These are phyloP conservation scores for Emmelina monodactyla DNA, from an alignment of 2,888 invertebrate genomes.

Conservation along the genomic window DNA sequence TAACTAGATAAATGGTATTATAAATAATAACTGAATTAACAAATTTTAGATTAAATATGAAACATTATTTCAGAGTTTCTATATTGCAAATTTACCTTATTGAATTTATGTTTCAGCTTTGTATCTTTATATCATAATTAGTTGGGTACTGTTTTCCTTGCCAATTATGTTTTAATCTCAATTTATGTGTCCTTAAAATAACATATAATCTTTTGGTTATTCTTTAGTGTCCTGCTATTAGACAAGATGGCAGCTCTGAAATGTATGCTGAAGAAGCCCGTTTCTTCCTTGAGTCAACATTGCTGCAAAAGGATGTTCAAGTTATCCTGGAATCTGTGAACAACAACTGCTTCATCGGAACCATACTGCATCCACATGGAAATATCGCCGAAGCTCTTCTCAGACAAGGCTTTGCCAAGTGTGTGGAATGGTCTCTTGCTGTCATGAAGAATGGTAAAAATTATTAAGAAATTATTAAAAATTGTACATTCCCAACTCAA, in stretches of 20 bases:
- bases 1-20: too few relatives aligned
- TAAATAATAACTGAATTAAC: too few relatives aligned
- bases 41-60: too few relatives aligned
- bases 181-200: too few relatives aligned
- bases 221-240: constrained; percentile 78
- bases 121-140: too few relatives aligned
- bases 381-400: constrained; percentile 95
- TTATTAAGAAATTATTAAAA: not conserved
- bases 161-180: too few relatives aligned
- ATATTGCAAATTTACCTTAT: too few relatives aligned
- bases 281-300: constrained; percentile 89
- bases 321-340: constrained; percentile 91
- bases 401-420: constrained; percentile 90
- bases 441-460: constrained; percentile 52
- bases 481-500: not conserved
- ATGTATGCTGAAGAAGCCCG: constrained; percentile 87
- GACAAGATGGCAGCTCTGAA: constrained; percentile 76
- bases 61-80: too few relatives aligned
- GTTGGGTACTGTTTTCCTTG: too few relatives aligned
- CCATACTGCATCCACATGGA: constrained; percentile 88
- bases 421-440: constrained; percentile 64
- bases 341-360: constrained; percentile 93
- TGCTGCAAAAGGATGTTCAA: constrained; percentile 91
- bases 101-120: too few relatives aligned
- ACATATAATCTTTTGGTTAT: too few relatives aligned